Evolutionary conservation across 2,797 vertebrate genomes (phyloP), one percentile per base, ranked within the genome.

Genomic region (Numenius phaeopus): DNA sequence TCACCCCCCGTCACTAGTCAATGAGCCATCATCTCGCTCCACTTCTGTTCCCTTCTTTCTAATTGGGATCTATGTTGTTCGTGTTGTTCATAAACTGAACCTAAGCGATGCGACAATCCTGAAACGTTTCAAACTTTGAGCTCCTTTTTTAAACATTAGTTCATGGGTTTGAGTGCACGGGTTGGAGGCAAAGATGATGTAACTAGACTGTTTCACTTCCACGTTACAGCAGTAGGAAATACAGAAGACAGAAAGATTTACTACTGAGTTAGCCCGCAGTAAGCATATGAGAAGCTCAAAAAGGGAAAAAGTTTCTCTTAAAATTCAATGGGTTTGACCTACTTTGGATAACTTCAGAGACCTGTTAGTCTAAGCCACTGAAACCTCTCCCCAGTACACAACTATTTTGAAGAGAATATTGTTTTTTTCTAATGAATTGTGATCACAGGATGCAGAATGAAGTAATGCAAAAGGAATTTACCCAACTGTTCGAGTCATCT

Each of bases 1-100:
- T 40, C 40, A 69, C 57, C 27, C 89, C 61, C 76, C 78, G 69
- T 91, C 82, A 64, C 47, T 17, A 79, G 21, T 49, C 90, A 85
- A 6, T 0, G 1, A 96, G 81, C 23, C 37, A 61, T 52, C 88
- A 80, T 50, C 62, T 79, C 30, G 9, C n/a, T 77, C 44, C 30
- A 30, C n/a, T 92, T 59, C 78, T 67, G 59, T 37, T 77, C 44
- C 4, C 57, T 85, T 46, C 14, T 44, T 88, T 58, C 65, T 71
- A 50, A 29, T 64, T 71, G 57, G 71, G 29, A 40, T n/a, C 7
- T 3, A 8, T 0, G 4, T 26, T 44, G 39, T 42, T 67, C 1
- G 2, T 12, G 19, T 52, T 61, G 49, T 34, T 34, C 82, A 27
- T 5, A 24, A 81, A 61, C 8, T 32, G 40, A 79, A 44, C 0